A percentile compares a stretch with the other conserved stretches of the same genome.
Conservation (phyloP, 2,888 invertebrate species). For the Ditula angustiorana region DNA sequence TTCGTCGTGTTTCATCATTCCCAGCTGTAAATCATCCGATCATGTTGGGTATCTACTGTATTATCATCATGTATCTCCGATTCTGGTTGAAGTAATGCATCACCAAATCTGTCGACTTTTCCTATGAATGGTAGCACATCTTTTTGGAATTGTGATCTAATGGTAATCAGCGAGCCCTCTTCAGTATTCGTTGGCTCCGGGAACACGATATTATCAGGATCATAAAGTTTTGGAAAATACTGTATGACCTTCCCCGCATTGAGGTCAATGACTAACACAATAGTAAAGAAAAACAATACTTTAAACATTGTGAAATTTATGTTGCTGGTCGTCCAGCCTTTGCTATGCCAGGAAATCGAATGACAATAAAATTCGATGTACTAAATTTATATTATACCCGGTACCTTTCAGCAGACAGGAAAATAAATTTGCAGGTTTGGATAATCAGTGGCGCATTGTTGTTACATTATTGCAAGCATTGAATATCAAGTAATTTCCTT, state of each 20-base stretch:
- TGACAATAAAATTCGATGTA: not conserved
- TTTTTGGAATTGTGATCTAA: not conserved
- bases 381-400: not conserved
- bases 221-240: not conserved
- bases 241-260: too few relatives aligned
- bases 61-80: too few relatives aligned
- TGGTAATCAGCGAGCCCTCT: too few relatives aligned
- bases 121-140: too few relatives aligned
- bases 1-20: too few relatives aligned
- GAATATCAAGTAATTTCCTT: too few relatives aligned
- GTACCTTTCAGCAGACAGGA: not conserved
- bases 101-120: too few relatives aligned
- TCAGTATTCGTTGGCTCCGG: not conserved
- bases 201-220: not conserved
- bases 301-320: slow-evolving; percentile 16
- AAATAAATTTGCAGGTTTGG: not conserved
- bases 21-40: too few relatives aligned
- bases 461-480: not conserved
- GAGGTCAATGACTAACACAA: not conserved
- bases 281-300: slow-evolving; percentile 2
- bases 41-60: too few relatives aligned
- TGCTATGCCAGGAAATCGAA: not conserved
- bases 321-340: not conserved
- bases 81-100: too few relatives aligned
- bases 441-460: not conserved